Conservation (phyloP, 2,888 invertebrate genomes). For the Bedellia somnulentella region DNA sequence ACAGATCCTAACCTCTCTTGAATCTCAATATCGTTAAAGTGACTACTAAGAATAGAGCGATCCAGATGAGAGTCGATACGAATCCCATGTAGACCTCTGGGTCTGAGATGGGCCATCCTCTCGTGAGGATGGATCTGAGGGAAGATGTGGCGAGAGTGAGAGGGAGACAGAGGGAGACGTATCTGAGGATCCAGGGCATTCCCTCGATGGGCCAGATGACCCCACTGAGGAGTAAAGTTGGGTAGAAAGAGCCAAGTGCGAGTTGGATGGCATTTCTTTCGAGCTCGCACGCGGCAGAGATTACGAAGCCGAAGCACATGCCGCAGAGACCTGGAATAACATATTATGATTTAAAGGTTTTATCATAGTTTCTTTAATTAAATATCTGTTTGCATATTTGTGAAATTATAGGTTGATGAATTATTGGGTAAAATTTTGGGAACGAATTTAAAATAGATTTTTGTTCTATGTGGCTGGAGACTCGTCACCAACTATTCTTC, state of each 20-base stretch:
- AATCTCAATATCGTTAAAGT: conserved; percentile 79
- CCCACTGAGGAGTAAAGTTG: conserved; percentile 87
- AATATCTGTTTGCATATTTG: too few species aligned
- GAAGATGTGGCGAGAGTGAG: conserved; percentile 92
- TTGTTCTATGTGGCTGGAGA: too few species aligned
- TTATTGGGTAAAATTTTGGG: too few species aligned
- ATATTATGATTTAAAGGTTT: too few species aligned
- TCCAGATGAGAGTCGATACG: conserved; percentile 84
- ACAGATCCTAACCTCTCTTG: conserved; percentile 74
- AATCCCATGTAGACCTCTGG: conserved; percentile 87
- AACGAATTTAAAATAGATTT: too few species aligned
- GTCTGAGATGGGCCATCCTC: conserved; percentile 84
- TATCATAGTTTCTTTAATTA: too few species aligned
- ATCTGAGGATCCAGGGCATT: conserved; percentile 84
- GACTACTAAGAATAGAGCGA: conserved; percentile 76
- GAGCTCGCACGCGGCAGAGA: conserved; percentile 88
- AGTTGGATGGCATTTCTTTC: conserved; percentile 92
- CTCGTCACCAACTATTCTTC: too few species aligned
- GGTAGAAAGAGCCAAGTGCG: conserved; percentile 93
- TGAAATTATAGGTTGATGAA: too few species aligned
- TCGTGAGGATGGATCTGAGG: conserved; percentile 80
- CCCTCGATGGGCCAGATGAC: conserved; percentile 97
- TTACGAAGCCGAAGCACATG: conserved; percentile 95
- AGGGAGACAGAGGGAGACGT: conserved; percentile 82
- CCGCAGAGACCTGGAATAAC: conserved; percentile 72